Evolutionary conservation across 2,888 invertebrate species (phyloP), one percentile per base, ranked within the genome.

Genomic region (Habrosyne pyritoides): DNA sequence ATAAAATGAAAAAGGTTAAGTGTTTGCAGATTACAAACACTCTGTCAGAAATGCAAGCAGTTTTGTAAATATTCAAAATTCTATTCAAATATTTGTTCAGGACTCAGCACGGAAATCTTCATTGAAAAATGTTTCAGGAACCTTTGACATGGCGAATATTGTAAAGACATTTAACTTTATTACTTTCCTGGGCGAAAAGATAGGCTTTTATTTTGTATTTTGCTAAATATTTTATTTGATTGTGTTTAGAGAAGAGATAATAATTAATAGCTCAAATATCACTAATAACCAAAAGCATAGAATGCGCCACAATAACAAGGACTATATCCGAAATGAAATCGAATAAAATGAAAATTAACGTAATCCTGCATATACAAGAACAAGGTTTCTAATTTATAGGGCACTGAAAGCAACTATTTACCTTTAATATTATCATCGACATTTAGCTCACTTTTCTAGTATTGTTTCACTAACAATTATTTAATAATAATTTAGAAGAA

Each of bases 51-150:
- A 56, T 54, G 55, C 53, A 61, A 56, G 62, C 67, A 64, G 64
- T 64, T 67, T n/a, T 58, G 57, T 57, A 50, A 59, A 53, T 64
- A 61, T 66, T 64, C 64, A 67, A 71, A 66, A 68, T 64, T 64
- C 64, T 60, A 64, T 62, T 60, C 62, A 71, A 75, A 75, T 69
- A 70, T 76, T 74, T 71, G 56, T 61, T 71, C 67, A 69, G 70
- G 71, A 71, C 65, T 28, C 28, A 50, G 28, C 46, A 51, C 56
- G 58, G 54, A 58, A 66, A 69, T 61, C 57, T 61, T 63, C 55
- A 66, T 60, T 58, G 64, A 66, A 73, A 66, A 66, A 60, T 65
- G 67, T 69, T 53, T 50, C 18, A 52, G 33, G 42, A 50, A 55
- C 56, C 63, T 61, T 54, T 54, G 56, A 48, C 54, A 54, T 46